Conservation (phyloP, 2,888 invertebrate species). For the Eulithis prunata region DNA sequence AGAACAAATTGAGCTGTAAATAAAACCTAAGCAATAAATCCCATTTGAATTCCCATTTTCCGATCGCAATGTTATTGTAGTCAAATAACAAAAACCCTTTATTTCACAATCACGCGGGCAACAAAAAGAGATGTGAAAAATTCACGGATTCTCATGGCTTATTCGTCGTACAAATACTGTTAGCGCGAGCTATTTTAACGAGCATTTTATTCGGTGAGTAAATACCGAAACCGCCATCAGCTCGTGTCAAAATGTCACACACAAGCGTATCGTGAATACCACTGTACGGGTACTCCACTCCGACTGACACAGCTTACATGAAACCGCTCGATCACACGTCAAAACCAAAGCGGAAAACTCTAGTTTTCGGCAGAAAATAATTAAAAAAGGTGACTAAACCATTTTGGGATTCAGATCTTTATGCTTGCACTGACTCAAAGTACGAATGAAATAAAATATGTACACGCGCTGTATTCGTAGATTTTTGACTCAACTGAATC, state of each 20-base stretch:
- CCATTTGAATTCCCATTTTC: slow-evolving; percentile 29
- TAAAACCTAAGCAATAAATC: slow-evolving; percentile 34
- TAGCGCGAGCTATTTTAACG: slow-evolving; percentile 44
- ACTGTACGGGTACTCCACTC: slow-evolving; percentile 8
- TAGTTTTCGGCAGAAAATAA: no score
- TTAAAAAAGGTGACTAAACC: no score
- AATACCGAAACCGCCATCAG: slow-evolving; percentile 43
- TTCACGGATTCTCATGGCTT: slow-evolving; percentile 44
- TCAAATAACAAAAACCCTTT: slow-evolving; percentile 35
- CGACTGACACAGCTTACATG: slow-evolving; percentile 1
- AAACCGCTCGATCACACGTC: slow-evolving; percentile 1
- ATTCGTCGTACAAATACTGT: slow-evolving; percentile 46
- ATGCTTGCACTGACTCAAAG: no score
- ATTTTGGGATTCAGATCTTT: no score
- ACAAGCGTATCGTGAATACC: slow-evolving; percentile 35
- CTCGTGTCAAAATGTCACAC: slow-evolving; percentile 48
- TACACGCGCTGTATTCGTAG: no score
- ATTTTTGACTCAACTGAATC: no score
- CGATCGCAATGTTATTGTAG: slow-evolving; percentile 32
- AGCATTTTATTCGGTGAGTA: slow-evolving; percentile 45
- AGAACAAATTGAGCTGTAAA: slow-evolving; percentile 32
- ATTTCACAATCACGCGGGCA: slow-evolving; percentile 41
- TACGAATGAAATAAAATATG: no score
- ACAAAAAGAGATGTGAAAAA: slow-evolving; percentile 42
- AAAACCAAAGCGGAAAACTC: no score